Base-by-base conservation (phyloP, 2,113 vertebrate species). In the Dendrocopos noguchii region DNA sequence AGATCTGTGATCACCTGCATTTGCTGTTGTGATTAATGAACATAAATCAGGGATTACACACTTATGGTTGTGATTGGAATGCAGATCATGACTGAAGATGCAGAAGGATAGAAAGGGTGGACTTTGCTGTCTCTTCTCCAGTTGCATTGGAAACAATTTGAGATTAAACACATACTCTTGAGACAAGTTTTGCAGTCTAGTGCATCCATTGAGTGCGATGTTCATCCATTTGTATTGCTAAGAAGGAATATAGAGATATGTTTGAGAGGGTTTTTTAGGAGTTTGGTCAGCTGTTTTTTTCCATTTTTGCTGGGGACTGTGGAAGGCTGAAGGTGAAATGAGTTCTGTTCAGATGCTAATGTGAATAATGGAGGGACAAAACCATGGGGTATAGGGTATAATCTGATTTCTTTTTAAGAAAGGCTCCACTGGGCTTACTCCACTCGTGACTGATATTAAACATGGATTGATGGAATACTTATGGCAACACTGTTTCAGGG, bases 1-100 rank as follows among this genome's bases (percentile, higher is more conserved):
- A 93, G 50, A 72, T 95, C 80, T 89, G 52, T 70, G 63, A 53
- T 95, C 90, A 92, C 84, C 50, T 92, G 73, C 74, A 34, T 96
- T 96, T 95, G 85, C 76, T 74, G 15, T 88, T 96, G 78, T 96
- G 88, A 96, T 95, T 95, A 96, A 95, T 90, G 90, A 95, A 83
- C 70, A 33, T 80, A 79, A 95, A 94, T 90, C 72, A 78, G 63
- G 52, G 83, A 64, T 93, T 91, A 96, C 92, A 90, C 6, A 80
- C 83, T 92, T 60, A n/a, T 22, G 61, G 85, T 93, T 92, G 94
- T 25, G 90, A 79, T 57, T 96, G 89, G 85, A 84, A 82, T 84
- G 81, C 15, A 87, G 64, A 73, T 87, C 60, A 29, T 85, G 76
- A 71, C 53, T 88, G 82, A 86, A 93, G 92, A 75, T 87, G 66